A percentile compares a stretch with the other conserved stretches of the same genome.
Conservation (phyloP, 2,888 invertebrate species). For the Geotrupes spiniger region DNA sequence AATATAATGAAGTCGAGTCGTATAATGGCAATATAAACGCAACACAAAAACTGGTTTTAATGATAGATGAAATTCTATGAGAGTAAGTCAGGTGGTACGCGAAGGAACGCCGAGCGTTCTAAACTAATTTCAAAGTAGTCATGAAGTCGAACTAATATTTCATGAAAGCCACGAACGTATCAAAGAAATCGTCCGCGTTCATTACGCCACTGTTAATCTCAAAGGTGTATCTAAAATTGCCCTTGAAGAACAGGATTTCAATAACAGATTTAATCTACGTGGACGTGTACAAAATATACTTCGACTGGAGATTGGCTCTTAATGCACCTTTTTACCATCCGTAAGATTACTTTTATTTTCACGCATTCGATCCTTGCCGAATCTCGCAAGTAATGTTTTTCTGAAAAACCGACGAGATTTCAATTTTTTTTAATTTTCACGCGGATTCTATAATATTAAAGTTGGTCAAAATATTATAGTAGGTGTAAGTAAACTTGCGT, state of each 20-base stretch:
- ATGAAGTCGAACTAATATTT: neutral
- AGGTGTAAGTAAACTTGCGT: too few relatives aligned
- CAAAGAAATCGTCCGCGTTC: conserved; percentile 1
- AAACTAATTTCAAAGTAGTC: conserved; percentile 6
- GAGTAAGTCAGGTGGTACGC: conserved; percentile 6
- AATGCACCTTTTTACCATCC: neutral
- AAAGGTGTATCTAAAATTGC: conserved; percentile 13
- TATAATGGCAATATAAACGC: conserved; percentile 3
- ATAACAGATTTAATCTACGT: conserved; percentile 22
- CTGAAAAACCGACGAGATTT: too few relatives aligned
- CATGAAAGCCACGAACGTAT: neutral
- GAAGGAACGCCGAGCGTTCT: neutral
- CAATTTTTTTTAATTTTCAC: too few relatives aligned
- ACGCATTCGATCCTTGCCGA: too few relatives aligned
- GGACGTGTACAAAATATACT: conserved; percentile 3
- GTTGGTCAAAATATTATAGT: too few relatives aligned
- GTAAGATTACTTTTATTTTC: too few relatives aligned
- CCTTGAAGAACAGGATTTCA: conserved; percentile 26
- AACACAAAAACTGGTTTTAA: conserved; percentile 4
- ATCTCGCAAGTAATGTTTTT: too few relatives aligned
- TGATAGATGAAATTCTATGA: conserved; percentile 5
- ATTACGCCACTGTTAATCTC: conserved; percentile 5
- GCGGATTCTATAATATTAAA: too few relatives aligned
- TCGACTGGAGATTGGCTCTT: neutral
- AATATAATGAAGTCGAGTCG: conserved; percentile 2